Conservation (phyloP, 1,140 invertebrate genomes). For the Camponotus floridanus region DNA sequence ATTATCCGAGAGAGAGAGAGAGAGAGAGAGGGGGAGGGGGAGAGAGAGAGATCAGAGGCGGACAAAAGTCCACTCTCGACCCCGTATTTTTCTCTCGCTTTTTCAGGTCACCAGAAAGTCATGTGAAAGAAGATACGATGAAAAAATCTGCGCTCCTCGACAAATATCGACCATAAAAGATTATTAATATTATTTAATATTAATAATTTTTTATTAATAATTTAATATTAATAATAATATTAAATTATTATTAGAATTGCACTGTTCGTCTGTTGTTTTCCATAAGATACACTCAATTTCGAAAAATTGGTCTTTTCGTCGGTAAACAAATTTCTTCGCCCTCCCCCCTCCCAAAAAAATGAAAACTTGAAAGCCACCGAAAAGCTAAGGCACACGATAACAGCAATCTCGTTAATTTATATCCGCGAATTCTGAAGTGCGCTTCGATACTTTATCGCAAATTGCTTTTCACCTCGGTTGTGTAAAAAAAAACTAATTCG, state of each 20-base stretch:
- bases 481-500: slow-evolving; percentile 24
- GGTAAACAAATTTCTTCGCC: background rate
- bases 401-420: slow-evolving; percentile 11
- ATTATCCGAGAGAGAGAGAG: slow-evolving; percentile 11
- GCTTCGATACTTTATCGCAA: slow-evolving; percentile 56
- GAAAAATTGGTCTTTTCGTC: background rate
- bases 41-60: background rate
- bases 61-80: background rate
- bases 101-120: background rate
- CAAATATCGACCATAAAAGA: slow-evolving; percentile 29
- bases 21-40: slow-evolving; percentile 8
- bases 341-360: background rate
- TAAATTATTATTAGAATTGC: too few relatives aligned
- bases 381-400: slow-evolving; percentile 18
- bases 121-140: background rate
- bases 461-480: slow-evolving; percentile 14
- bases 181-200: too few relatives aligned
- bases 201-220: too few relatives aligned
- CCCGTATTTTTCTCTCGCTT: slow-evolving; percentile 12
- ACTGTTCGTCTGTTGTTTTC: background rate
- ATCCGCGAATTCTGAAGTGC: slow-evolving; percentile 25
- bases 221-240: too few relatives aligned
- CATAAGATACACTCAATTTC: background rate
- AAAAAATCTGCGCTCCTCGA: background rate
- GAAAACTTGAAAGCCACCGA: background rate